These are phyloP conservation scores for Lycia hirtaria DNA, from an alignment of 2,888 invertebrate genomes.

Conservation along the genomic window DNA sequence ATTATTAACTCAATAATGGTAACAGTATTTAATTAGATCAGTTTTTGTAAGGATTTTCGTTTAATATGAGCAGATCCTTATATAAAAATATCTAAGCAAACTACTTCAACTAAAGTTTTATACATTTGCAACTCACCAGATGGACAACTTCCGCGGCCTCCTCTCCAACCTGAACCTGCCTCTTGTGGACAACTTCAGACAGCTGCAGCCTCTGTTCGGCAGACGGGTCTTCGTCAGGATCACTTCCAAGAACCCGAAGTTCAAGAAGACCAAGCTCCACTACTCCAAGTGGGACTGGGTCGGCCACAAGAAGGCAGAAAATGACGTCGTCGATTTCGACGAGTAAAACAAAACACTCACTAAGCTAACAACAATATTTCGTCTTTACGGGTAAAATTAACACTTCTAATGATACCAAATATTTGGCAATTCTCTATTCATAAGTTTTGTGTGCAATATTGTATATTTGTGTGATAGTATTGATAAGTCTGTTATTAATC, in stretches of 20 bases:
- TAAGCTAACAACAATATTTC: conserved; percentile 2
- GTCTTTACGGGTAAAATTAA: conserved; percentile 26
- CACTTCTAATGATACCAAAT: conserved; percentile 36
- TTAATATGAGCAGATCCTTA: no score
- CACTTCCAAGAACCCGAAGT: conserved; percentile 83
- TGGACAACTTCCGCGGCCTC: conserved; percentile 87
- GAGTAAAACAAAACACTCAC: conserved; percentile 57
- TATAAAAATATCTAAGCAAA: no score
- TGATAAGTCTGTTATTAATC: conserved; percentile 41
- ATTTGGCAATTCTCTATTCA: conserved; percentile 34
- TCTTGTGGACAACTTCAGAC: conserved; percentile 90
- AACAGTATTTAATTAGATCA: no score
- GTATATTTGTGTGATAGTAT: conserved; percentile 57
- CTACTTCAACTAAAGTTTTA: not conserved
- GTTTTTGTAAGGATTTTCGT: no score
- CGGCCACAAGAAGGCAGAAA: conserved; percentile 80
- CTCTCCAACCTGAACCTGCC: conserved; percentile 86
- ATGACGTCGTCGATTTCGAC: conserved; percentile 77
- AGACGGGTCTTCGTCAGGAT: conserved; percentile 88
- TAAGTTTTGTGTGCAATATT: conserved; percentile 67
- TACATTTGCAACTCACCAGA: conserved; percentile 62
- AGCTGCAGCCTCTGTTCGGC: conserved; percentile 88
- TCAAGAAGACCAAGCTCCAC: conserved; percentile 85
- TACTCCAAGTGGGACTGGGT: conserved; percentile 88
- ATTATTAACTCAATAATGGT: no score